Evolutionary conservation across 2,888 invertebrate species (phyloP).

Genomic region (Chrysodeixis includens): DNA sequence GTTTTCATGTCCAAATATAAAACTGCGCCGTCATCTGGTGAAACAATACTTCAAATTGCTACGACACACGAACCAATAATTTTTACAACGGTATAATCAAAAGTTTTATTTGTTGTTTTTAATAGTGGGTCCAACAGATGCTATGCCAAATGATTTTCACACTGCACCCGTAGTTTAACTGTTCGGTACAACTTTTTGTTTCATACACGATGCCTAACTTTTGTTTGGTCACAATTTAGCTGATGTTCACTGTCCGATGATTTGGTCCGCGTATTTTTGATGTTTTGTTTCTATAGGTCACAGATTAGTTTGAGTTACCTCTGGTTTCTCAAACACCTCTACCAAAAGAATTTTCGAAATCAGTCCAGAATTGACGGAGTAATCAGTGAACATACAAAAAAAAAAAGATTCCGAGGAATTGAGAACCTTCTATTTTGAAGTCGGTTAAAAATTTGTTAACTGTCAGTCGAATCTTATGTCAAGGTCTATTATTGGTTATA

Average conservation of each 20-base stretch:
- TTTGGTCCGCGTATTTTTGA: not conserved
- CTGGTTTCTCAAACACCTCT: too few relatives aligned
- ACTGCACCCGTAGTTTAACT: conserved; percentile 36
- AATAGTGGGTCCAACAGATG: conserved; percentile 33
- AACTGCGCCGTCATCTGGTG: not conserved
- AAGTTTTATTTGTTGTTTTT: conserved; percentile 48
- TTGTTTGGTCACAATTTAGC: conserved; percentile 42
- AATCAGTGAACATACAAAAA: too few relatives aligned
- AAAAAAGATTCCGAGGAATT: too few relatives aligned
- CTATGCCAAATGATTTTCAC: conserved; percentile 43
- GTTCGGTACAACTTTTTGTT: conserved; percentile 39
- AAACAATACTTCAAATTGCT: not conserved
- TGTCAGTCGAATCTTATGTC: too few relatives aligned
- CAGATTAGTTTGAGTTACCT: not conserved
- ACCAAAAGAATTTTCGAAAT: too few relatives aligned
- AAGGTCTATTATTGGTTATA: too few relatives aligned
- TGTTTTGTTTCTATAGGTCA: not conserved
- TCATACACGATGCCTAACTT: conserved; percentile 33
- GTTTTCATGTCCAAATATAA: conserved; percentile 1
- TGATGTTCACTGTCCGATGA: conserved; percentile 28
- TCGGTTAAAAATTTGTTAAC: too few relatives aligned
- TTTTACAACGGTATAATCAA: conserved; percentile 43
- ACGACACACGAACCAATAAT: conserved; percentile 19
- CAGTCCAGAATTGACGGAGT: too few relatives aligned
- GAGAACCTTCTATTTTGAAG: too few relatives aligned